Evolutionary conservation across 2,113 vertebrate genomes (phyloP), one percentile per base, ranked within the genome.

Genomic region (Zeus faber): DNA sequence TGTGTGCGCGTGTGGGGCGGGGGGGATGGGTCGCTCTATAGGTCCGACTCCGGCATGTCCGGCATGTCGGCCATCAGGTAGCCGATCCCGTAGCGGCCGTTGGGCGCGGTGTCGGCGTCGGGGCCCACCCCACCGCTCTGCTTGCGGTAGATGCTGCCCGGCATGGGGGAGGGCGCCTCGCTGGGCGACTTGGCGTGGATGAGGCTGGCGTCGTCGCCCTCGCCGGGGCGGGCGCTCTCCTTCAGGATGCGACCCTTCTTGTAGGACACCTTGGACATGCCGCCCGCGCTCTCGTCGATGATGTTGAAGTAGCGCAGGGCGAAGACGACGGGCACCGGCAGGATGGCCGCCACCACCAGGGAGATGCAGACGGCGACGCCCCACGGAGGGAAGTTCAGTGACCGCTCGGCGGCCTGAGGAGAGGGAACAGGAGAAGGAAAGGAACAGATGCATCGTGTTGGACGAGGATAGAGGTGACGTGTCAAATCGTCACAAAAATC

Each of bases 1-100:
- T 14, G 54, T 74, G 76, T 64, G 45, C 71, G 18, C 10, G 43
- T 33, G 61, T 51, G 35, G 56, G 23, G 59, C 13, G 37, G 58
- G 22, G 40, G 65, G 51, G n/a, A 9, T 35, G 21, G 26, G 20
- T 35, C 63, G 52, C 61, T 67, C 89, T 95, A 98, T 82, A 97
- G 88, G 81, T 95, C 93, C 55, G 96, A 98, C 76, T 98, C 95
- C 0, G 95, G 95, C 92, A 95, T 94, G 74, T 98, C 93, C 4
- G 93, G 91, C 89, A 93, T 88, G 69, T 96, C 94, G 25, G 92
- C 91, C 93, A 97, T 95, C 75, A 96, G 62, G 77, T 97, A 98
- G 5, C 95, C 95, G 7, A 97, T 94, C 23, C 94, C 94, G 0
- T 94, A 96, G n/a, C 92, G 93, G 54, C 97, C 95, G 7, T 99